Evolutionary conservation across 1,140 invertebrate species (phyloP), one percentile per base, ranked within the genome.

Genomic region (Drosophila orosa): DNA sequence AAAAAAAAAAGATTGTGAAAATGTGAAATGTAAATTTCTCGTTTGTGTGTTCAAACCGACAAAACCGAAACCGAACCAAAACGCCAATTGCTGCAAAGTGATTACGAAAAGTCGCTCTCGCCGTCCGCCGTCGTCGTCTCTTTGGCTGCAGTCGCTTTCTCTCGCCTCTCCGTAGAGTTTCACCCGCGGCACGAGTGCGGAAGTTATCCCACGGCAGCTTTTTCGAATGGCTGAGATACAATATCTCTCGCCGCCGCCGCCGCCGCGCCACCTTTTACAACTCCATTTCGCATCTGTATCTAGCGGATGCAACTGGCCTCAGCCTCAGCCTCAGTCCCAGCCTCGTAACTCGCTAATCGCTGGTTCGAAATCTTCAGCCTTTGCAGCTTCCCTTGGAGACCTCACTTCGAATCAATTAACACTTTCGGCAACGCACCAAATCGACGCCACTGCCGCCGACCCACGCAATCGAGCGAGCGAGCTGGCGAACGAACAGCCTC

Each of bases 11-110:
- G 63, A 84, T 90, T 89, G 85, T 89, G 80, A 84, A 89, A 89
- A 89, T 87, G 75, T 87, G 42, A 90, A 90, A 90, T 89, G 80
- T 90, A 89, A 90, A 89, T 89, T 78, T 72, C 79, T 81, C 66
- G 78, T 39, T 54, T 54, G 50, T 44, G 61, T 65, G 60, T 68
- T 68, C 61, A 66, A 52, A 55, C 63, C 76, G 58, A 44, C 60
- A 54, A 78, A 77, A 80, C 37, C 56, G 17, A 76, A 80, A 81
- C 78, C 31, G 76, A 66, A 77, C 58, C 52, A 74, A 82, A 85
- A 87, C 84, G 79, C 76, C 84, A 86, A 86, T 86, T 86, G 82
- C 82, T 79, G 71, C 83, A 79, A 87, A 83, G 79, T 87, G 83
- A 90, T 90, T 90, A 89, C 84, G 85, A 89, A 84, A 87, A 80